Conservation (phyloP, 2,797 vertebrate species). For the Bryconaethiops microstoma region DNA sequence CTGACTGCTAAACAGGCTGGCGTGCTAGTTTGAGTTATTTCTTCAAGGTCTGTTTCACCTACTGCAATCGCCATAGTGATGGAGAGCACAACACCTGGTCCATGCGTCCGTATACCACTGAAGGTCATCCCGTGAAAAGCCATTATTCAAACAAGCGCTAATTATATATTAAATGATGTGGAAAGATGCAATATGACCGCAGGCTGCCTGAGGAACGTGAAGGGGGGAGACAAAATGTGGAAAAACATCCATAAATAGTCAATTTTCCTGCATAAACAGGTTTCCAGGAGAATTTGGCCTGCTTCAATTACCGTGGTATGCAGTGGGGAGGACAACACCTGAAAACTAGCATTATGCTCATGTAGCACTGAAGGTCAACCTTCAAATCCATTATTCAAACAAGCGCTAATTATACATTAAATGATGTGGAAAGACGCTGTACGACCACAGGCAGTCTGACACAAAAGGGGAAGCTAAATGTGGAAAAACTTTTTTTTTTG, state of each 20-base stretch:
- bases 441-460: conserved; percentile 67
- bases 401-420: conserved; percentile 76
- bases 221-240: conserved; percentile 76
- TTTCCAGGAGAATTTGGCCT: conserved; percentile 56
- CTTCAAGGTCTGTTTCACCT: conserved; percentile 21
- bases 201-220: conserved; percentile 66
- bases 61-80: conserved; percentile 27
- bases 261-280: conserved; percentile 72
- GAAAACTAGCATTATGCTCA: conserved; percentile 49
- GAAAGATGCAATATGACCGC: conserved; percentile 76
- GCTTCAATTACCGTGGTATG: conserved; percentile 49
- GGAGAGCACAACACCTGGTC: conserved; percentile 8
- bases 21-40: neutral
- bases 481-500: conserved; percentile 75
- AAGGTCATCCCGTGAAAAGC: conserved; percentile 56
- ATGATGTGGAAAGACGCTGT: conserved; percentile 82
- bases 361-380: conserved; percentile 55
- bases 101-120: conserved; percentile 41
- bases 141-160: conserved; percentile 71
- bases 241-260: conserved; percentile 75
- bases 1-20: neutral
- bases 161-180: conserved; percentile 82
- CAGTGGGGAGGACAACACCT: conserved; percentile 44
- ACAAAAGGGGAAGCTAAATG: conserved; percentile 71
- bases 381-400: conserved; percentile 67